Conservation (phyloP, 1,140 invertebrate species). For the Pomacea maculata region DNA sequence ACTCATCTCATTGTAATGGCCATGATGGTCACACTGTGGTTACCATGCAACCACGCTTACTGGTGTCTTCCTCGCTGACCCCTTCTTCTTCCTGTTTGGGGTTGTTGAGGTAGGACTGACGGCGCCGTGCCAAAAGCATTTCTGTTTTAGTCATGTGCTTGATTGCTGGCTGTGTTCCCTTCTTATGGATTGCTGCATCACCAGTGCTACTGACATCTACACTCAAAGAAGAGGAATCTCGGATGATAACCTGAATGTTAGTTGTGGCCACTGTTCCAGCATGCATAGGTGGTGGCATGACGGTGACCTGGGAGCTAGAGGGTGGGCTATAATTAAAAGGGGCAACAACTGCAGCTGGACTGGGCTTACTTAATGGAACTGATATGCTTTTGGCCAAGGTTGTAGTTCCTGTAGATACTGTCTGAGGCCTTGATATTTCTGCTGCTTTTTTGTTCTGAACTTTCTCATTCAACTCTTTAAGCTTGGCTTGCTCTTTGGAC, state of each 20-base stretch:
- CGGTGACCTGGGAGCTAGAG: conserved; percentile 8
- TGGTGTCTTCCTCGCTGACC: conserved; percentile 25
- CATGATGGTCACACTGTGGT: conserved; percentile 26
- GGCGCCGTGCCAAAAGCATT: conserved; percentile 61
- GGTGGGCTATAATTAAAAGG: conserved; percentile 70
- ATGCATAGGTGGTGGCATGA: neutral
- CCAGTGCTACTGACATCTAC: neutral
- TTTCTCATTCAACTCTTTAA: conserved; percentile 11
- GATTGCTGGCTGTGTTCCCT: neutral
- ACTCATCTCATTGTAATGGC: neutral
- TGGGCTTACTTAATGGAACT: conserved; percentile 14
- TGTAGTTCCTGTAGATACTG: neutral
- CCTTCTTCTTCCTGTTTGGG: conserved; percentile 36
- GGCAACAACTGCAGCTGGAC: conserved; percentile 60
- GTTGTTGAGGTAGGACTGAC: conserved; percentile 44
- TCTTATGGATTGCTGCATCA: conserved; percentile 2
- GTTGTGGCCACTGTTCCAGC: neutral
- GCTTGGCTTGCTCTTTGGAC: conserved; percentile 13
- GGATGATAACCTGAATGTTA: neutral
- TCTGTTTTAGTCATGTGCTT: conserved; percentile 62
- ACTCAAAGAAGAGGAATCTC: neutral
- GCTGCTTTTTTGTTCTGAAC: neutral
- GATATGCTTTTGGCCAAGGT: neutral
- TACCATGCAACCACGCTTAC: conserved; percentile 23
- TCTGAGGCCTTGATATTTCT: neutral